Evolutionary conservation across 2,888 invertebrate genomes (phyloP).

Genomic region (Dicranocentrus wangi): DNA sequence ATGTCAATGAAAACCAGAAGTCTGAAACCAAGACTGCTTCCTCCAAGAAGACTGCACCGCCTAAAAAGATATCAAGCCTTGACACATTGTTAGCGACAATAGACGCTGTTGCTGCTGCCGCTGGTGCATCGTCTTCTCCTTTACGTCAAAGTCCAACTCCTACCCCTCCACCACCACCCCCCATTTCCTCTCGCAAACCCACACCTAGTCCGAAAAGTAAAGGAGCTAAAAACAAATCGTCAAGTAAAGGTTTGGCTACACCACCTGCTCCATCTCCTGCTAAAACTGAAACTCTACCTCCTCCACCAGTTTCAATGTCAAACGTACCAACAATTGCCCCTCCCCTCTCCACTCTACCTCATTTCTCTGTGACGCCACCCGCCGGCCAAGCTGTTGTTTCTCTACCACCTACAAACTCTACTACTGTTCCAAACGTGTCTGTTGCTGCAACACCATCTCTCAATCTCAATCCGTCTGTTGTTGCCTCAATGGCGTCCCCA

Average conservation of each 20-base stretch:
- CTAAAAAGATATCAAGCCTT: conserved; percentile 66
- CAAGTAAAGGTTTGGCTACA: too few species aligned
- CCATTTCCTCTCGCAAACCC: conserved; percentile 41
- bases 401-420: not conserved
- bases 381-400: conserved; percentile 9
- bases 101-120: conserved; percentile 62
- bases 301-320: conserved; percentile 22
- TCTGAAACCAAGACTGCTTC: conserved; percentile 64
- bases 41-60: conserved; percentile 51
- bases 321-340: not conserved
- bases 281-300: conserved; percentile 43
- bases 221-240: conserved; percentile 44
- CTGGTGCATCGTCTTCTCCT: conserved; percentile 50
- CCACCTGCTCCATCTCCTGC: conserved; percentile 26
- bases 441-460: conserved; percentile 4
- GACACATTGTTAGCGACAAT: conserved; percentile 65
- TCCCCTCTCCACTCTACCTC: conserved; percentile 22
- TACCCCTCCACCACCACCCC: conserved; percentile 28
- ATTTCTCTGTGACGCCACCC: conserved; percentile 18
- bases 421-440: not conserved
- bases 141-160: conserved; percentile 20
- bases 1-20: conserved; percentile 49
- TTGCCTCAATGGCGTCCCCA: not conserved
- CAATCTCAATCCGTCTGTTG: not conserved
- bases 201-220: conserved; percentile 63